phyloP scores from a whole-genome alignment of 2,113 vertebrate genomes.

The Anguilla japonica region DNA sequence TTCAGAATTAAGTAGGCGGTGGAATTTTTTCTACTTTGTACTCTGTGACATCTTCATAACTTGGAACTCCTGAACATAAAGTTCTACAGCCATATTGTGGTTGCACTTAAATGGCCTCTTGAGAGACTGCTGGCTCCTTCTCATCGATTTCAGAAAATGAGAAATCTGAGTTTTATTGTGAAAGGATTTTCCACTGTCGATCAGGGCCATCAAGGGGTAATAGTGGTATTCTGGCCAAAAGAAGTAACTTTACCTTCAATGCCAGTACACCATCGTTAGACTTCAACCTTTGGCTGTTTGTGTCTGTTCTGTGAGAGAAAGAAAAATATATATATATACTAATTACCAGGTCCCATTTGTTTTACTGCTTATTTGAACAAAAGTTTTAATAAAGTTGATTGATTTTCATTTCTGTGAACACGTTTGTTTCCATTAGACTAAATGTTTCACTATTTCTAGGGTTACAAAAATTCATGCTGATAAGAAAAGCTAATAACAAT shows the following conservation, averaged over 20 bases:
- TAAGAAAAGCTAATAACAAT: too few relatives aligned
- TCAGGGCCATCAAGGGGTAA: neutral
- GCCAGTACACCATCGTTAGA: neutral
- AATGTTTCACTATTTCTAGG: too few relatives aligned
- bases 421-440: too few relatives aligned
- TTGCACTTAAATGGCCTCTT: neutral
- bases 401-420: too few relatives aligned
- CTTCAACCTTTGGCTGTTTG: neutral
- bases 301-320: too few relatives aligned
- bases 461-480: too few relatives aligned
- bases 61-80: constrained; percentile 3
- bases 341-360: too few relatives aligned
- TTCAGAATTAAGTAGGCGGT: neutral
- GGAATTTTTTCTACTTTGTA: neutral
- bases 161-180: neutral
- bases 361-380: too few relatives aligned
- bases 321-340: too few relatives aligned
- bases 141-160: constrained; percentile 4
- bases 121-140: neutral
- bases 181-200: neutral
- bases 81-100: neutral
- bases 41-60: neutral
- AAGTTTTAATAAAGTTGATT: too few relatives aligned
- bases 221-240: neutral
- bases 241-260: neutral